A percentile compares a stretch with the other conserved stretches of the same genome.
phyloP scores from a whole-genome alignment of 2,113 vertebrate species.

The Malaclemys terrapin region DNA sequence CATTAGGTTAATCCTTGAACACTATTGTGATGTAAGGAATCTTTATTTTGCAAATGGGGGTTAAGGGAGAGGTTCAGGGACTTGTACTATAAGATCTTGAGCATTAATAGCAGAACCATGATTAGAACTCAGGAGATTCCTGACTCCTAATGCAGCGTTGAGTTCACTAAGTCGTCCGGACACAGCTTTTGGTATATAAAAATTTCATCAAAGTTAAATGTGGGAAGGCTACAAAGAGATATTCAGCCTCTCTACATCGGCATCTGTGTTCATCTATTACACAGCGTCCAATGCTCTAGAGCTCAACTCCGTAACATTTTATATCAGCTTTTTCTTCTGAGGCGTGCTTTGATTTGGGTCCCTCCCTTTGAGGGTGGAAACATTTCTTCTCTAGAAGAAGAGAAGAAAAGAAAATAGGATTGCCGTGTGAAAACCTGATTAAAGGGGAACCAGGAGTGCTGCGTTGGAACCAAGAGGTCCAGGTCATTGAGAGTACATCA shows the following conservation, averaged over 20 bases:
- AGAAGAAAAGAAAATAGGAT: slow-evolving; percentile 27
- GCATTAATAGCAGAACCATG: slow-evolving; percentile 73
- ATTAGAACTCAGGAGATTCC: slow-evolving; percentile 71
- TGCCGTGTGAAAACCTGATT: slow-evolving; percentile 49
- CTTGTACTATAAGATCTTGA: slow-evolving; percentile 16
- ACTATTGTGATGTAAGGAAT: background rate
- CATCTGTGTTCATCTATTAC: slow-evolving; percentile 16
- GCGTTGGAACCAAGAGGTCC: background rate
- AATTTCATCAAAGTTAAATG: slow-evolving; percentile 38
- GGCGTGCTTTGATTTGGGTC: background rate
- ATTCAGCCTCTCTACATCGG: slow-evolving; percentile 28
- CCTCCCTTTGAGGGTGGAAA: slow-evolving; percentile 13
- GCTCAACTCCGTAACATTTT: slow-evolving; percentile 26
- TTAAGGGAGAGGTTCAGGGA: slow-evolving; percentile 24
- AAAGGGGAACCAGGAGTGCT: slow-evolving; percentile 37
- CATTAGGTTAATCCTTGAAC: slow-evolving; percentile 4
- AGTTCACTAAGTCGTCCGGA: slow-evolving; percentile 51
- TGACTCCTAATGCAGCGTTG: slow-evolving; percentile 68
- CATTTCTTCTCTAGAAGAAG: slow-evolving; percentile 28
- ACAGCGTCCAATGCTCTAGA: slow-evolving; percentile 34
- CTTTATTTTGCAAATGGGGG: background rate
- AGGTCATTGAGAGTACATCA: slow-evolving; percentile 26
- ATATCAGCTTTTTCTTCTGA: slow-evolving; percentile 19
- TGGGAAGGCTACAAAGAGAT: slow-evolving; percentile 17
- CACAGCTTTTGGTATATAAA: slow-evolving; percentile 63